Evolutionary conservation across 1,140 invertebrate species (phyloP), one percentile per base, ranked within the genome.

Genomic region (Cydia pomonella): DNA sequence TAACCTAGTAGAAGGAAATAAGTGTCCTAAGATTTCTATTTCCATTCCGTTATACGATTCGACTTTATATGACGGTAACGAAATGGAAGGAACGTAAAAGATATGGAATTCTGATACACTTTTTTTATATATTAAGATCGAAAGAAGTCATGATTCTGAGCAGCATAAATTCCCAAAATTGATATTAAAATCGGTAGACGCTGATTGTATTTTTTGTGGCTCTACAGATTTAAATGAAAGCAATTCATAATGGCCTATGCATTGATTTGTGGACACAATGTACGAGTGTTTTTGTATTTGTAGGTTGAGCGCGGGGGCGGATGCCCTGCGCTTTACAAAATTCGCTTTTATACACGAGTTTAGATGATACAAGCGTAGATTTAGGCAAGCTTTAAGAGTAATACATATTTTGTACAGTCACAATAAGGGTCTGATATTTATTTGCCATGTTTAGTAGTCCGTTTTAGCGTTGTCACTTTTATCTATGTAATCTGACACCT

Each of bases 311-410:
- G n/a, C n/a, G 3, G 13, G n/a, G 50, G 18, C 53, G 18, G 53
- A 10, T n/a, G 21, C n/a, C 53, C 53, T 53, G 53, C 53, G 53
- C 53, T 59, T 59, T 23, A 59, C 21, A 23, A 21, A 23, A 3
- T 12, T 59, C 53, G 53, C 53, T 59, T 59, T 59, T 23, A 59
- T 59, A 59, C 53, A 59, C 53, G 53, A 59, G 53, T 59, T 59
- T 23, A n/a, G 18, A 59, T 59, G 50, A 21, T 23, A 23, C 53
- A 59, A n/a, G 53, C 53, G 9, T 59, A 59, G 53, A 59, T 59
- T 59, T 21, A 23, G 18, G 9, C 21, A 13, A 59, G 18, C 53
- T 59, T 59, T 59, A 59, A 59, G 53, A 23, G 53, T 59, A 59
- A 59, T 59, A 59, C 53, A 59, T 59, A 23, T 59, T 7, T 23